phyloP scores from a whole-genome alignment of 2,888 invertebrate genomes.

The Erpobdella octoculata region DNA sequence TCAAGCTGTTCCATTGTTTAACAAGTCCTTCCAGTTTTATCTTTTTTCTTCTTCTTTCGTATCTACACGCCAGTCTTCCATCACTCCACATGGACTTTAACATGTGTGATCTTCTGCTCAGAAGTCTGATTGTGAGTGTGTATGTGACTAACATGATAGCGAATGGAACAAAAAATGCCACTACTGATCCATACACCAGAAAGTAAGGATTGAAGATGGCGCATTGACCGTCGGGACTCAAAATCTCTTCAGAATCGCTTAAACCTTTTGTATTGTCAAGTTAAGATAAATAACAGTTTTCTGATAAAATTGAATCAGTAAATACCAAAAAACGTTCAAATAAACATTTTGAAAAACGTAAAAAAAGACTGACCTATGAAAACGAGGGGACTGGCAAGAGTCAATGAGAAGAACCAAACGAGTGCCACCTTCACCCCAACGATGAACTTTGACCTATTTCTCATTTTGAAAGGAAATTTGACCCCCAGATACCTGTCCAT shows the following conservation, averaged over 20 bases:
- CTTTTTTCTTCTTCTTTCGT: neutral
- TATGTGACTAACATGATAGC: constrained; percentile 92
- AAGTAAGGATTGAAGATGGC: constrained; percentile 51
- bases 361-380: constrained; percentile 49
- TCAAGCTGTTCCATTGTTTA: neutral
- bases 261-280: constrained; percentile 26
- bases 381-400: constrained; percentile 54
- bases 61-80: constrained; percentile 22
- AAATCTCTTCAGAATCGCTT: constrained; percentile 59
- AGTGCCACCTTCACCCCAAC: constrained; percentile 72
- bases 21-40: neutral
- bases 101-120: constrained; percentile 57
- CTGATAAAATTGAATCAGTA: no score
- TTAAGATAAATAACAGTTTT: neutral
- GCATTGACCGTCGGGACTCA: constrained; percentile 50
- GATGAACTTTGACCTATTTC: constrained; percentile 47
- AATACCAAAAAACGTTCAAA: no score
- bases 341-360: no score
- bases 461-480: constrained; percentile 64
- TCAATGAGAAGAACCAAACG: constrained; percentile 78
- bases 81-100: neutral
- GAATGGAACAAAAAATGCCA: constrained; percentile 90
- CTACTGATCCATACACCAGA: constrained; percentile 80
- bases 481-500: constrained; percentile 72
- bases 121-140: constrained; percentile 75